phyloP scores from a whole-genome alignment of 1,140 invertebrate species.

The Caenorhabditis remanei region DNA sequence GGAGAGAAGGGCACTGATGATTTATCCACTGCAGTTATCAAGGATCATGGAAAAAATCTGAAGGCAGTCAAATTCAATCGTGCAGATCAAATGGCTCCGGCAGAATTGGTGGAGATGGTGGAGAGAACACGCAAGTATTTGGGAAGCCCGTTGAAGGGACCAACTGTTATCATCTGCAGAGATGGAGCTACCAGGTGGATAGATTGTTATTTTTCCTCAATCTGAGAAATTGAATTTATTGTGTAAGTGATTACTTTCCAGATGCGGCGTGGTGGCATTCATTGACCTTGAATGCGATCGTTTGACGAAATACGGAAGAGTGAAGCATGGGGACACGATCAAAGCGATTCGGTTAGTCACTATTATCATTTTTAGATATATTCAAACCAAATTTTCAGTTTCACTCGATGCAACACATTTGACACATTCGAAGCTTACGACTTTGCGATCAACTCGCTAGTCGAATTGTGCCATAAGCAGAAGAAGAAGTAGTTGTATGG shows the following conservation, averaged over 20 bases:
- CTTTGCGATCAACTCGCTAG: not conserved
- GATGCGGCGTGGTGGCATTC: constrained; percentile 13
- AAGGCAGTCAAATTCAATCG: constrained; percentile 1
- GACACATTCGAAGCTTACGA: constrained; percentile 1
- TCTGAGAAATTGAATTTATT: not conserved
- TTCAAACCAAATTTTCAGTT: not conserved
- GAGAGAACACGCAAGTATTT: constrained; percentile 26
- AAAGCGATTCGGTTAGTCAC: not conserved
- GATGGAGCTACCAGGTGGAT: constrained; percentile 7
- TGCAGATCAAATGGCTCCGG: not conserved
- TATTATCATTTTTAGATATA: not conserved
- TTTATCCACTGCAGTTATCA: constrained; percentile 13
- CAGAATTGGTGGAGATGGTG: not conserved
- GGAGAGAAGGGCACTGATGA: not conserved
- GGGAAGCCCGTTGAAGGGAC: constrained; percentile 1
- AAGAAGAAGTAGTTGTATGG: not conserved
- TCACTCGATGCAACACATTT: constrained; percentile 11
- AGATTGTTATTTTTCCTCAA: too few species aligned
- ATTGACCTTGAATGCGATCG: not conserved
- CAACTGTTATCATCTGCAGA: constrained; percentile 15
- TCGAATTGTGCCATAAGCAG: not conserved
- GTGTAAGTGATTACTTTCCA: not conserved
- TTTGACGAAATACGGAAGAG: not conserved
- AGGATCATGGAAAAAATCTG: not conserved
- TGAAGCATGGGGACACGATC: constrained; percentile 6